Evolutionary conservation across 2,113 vertebrate genomes (phyloP), one percentile per base, ranked within the genome.

Genomic region (Lontra canadensis): DNA sequence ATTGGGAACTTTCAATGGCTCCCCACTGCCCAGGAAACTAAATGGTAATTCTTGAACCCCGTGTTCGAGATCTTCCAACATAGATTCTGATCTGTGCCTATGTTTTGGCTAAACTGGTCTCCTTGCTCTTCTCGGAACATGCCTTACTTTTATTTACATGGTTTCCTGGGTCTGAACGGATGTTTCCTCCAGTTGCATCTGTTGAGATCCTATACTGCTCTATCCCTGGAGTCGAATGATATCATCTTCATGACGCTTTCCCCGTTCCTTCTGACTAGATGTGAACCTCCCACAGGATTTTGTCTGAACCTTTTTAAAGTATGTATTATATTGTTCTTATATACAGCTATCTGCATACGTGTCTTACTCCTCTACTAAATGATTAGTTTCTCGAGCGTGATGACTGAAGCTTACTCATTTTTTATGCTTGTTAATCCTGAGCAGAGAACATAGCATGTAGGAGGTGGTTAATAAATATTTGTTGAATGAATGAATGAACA

Each of bases 351-450:
- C 73, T 90, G 55, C 71, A 21, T 84, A 65, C n/a, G 3, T n/a
- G 49, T 89, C 79, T 91, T 25, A 67, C 55, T 74, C 34, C 55
- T 29, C 52, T 49, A 10, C 76, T 59, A 78, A 80, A 59, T 80
- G n/a, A 83, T 44, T 42, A 92, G 55, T 49, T 89, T 31, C 73
- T 95, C 47, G 10, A 79, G 55, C 34, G 57, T 26, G 83, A 57
- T 7, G 42, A 71, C n/a, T 57, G 86, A 97, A 63, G 90, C 82
- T 25, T 78, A 26, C 3, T 86, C 91, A n/a, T 78, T 81, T 90
- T 86, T 96, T 34, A 92, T 96, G 63, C 84, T 88, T 87, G 18
- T 79, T 87, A 81, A 63, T 65, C 55, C 6, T 44, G n/a, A 65
- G 36, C 67, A 91, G 76, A 95, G 65, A 59, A 29, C 20, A 57